These are phyloP conservation scores for Dromiciops gliroides DNA, from an alignment of 2,113 vertebrate genomes.

Conservation along the genomic window DNA sequence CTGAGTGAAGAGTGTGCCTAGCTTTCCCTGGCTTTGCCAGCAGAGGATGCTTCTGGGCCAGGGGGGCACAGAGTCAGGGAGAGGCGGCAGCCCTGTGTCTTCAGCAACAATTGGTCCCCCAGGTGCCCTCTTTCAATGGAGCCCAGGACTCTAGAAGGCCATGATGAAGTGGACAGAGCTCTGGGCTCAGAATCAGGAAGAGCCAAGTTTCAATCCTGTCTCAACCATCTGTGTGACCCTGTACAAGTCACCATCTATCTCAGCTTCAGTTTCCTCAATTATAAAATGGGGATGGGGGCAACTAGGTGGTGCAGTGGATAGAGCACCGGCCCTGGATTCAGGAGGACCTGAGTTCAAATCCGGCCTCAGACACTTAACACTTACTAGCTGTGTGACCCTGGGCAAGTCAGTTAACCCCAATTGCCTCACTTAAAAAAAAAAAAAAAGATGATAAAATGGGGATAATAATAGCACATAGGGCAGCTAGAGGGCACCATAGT, in stretches of 20 bases:
- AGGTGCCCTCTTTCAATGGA: not conserved
- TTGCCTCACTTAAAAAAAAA: not conserved
- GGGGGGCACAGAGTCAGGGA: not conserved
- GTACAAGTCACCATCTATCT: not conserved
- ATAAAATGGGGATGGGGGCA: no score
- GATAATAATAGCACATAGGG: not conserved
- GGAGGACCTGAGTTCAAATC: not conserved
- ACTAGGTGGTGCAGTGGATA: no score
- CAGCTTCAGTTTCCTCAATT: no score
- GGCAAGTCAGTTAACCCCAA: not conserved
- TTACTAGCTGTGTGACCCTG: not conserved
- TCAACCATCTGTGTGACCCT: not conserved
- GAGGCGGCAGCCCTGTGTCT: not conserved
- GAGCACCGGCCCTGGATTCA: not conserved
- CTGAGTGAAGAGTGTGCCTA: no score
- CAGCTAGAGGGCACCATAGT: no score
- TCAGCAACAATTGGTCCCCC: not conserved
- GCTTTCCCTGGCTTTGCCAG: not conserved
- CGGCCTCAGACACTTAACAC: not conserved
- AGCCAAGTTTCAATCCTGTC: not conserved
- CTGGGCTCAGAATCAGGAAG: not conserved
- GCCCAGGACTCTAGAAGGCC: not conserved
- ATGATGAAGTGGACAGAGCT: not conserved
- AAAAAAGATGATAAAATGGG: no score
- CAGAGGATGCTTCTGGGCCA: not conserved